Evolutionary conservation across 2,113 vertebrate species (phyloP).

Genomic region (Alosa alosa): DNA sequence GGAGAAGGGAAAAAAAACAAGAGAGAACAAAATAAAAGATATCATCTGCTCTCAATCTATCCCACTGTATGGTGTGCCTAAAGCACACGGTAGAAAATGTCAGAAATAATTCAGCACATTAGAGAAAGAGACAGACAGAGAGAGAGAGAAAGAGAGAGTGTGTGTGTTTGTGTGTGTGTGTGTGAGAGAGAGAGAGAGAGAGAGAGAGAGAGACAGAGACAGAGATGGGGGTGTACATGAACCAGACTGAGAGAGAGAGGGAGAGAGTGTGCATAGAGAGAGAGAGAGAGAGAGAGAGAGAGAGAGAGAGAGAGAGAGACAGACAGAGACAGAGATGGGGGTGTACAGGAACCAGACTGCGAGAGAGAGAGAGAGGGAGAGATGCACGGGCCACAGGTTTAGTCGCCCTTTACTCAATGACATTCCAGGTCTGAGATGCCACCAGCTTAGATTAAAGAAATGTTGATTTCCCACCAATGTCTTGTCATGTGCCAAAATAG

Average conservation of each 20-base stretch:
- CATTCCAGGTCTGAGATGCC: too few relatives aligned
- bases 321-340: neutral
- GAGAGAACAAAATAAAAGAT: too few relatives aligned
- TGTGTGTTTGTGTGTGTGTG: too few relatives aligned
- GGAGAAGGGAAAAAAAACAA: too few relatives aligned
- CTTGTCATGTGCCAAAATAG: too few relatives aligned
- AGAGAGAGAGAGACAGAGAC: neutral
- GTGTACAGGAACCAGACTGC: neutral
- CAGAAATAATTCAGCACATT: neutral
- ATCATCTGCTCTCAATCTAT: slow-evolving; percentile 29
- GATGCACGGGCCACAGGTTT: neutral
- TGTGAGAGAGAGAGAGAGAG: neutral
- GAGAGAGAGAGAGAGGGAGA: neutral
- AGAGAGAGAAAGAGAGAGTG: too few relatives aligned
- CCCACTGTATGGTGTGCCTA: slow-evolving; percentile 31
- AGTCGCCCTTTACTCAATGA: too few relatives aligned
- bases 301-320: neutral
- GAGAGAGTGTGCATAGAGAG: neutral
- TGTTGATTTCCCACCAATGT: too few relatives aligned
- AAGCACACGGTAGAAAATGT: neutral
- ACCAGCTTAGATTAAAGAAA: too few relatives aligned
- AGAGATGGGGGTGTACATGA: too few relatives aligned
- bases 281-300: neutral
- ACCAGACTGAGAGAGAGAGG: too few relatives aligned
- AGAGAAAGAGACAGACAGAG: neutral